Evolutionary conservation across 2,888 invertebrate genomes (phyloP), one percentile per base, ranked within the genome.

Genomic region (Aporophyla lueneburgensis): DNA sequence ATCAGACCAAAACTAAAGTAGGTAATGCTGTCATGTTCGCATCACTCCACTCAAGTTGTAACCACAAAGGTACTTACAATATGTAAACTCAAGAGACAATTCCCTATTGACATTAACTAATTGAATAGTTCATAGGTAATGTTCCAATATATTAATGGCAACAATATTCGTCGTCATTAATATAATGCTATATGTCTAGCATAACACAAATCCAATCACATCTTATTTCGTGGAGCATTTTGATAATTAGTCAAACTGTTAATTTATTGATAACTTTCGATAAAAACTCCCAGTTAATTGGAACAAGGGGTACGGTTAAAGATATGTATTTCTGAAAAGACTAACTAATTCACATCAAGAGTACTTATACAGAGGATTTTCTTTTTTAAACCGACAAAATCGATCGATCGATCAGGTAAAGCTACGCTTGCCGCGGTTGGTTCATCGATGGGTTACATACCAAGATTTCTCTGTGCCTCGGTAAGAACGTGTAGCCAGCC

Each of bases 81-180:
- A 46, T 33, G 61, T 62, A 24, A 10, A 33, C 14, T 24, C 19
- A 3, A 56, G 33, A 58, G 56, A 70, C 27, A 61, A 71, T 40
- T 54, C 78, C 49, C 43, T 70, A 21, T 19, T 53, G 78, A 40
- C 46, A 27, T 40, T 19, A 21, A 33, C 19, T 78, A 78, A 78
- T 78, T 78, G 19, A 78, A 71, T 59, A 53, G 27, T 40, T 59
- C 58, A n/a, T 63, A 63, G 6, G 56, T 46, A 59, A 74, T 68
- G 43, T 65, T 66, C 53, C 16, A 46, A 33, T 33, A 33, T 33
- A 33, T 33, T 33, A 33, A 33, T 33, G 33, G 33, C 3, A 1
- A 51, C 53, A 43, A 21, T 54, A 54, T 70, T 51, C 33, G 24
- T 40, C 33, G 16, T 7, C 21, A 62, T 49, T 49, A 54, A 61